Evolutionary conservation across 2,113 vertebrate species (phyloP).

Genomic region (Rhinogobius similis): DNA sequence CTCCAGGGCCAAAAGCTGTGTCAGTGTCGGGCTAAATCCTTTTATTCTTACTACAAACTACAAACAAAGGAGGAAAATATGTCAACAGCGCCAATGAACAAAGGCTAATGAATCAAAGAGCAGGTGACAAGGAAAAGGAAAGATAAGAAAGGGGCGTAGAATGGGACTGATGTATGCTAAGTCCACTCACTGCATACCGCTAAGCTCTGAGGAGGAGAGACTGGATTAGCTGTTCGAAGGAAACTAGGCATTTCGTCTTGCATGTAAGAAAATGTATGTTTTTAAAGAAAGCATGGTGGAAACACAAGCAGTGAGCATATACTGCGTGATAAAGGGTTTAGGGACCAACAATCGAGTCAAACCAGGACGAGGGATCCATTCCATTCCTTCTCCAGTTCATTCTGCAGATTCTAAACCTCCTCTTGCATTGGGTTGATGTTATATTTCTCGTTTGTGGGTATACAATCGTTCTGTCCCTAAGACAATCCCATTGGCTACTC

Average conservation of each 20-base stretch:
- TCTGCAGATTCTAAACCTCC: too few species aligned
- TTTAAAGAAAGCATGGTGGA: not conserved
- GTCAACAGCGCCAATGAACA: slow-evolving; percentile 52
- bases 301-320: not conserved
- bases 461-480: too few species aligned
- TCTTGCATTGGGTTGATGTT: too few species aligned
- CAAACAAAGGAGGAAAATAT: slow-evolving; percentile 61
- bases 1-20: slow-evolving; percentile 59
- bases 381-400: too few species aligned
- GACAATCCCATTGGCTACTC: too few species aligned
- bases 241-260: not conserved
- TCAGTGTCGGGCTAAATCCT: slow-evolving; percentile 60
- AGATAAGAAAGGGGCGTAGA: slow-evolving; percentile 58
- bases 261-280: not conserved
- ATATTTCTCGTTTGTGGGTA: too few species aligned
- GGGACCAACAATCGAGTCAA: not conserved
- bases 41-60: slow-evolving; percentile 46
- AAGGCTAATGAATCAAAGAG: slow-evolving; percentile 57
- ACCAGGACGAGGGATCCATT: not conserved
- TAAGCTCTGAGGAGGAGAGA: slow-evolving; percentile 57
- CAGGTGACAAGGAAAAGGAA: slow-evolving; percentile 41
- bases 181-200: slow-evolving; percentile 46
- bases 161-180: slow-evolving; percentile 67
- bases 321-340: not conserved
- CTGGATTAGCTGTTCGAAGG: slow-evolving; percentile 45